phyloP scores from a whole-genome alignment of 1,140 invertebrate species.

The Bicyclus anynana region DNA sequence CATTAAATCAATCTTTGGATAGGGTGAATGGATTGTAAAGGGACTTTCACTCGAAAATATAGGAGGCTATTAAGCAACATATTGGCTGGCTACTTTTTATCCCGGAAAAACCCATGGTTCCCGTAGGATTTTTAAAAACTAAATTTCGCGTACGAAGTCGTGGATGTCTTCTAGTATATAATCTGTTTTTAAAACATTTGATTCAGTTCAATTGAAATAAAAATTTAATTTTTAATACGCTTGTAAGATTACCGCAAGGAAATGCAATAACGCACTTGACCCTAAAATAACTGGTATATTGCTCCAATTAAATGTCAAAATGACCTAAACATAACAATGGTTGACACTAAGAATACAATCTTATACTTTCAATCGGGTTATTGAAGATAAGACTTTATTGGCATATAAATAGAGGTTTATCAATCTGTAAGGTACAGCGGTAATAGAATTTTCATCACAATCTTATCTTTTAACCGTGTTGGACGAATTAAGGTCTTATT shows the following conservation, averaged over 20 bases:
- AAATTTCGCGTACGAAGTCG: no score
- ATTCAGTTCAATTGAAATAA: no score
- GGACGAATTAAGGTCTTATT: background rate
- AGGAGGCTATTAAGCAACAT: no score
- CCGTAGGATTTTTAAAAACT: no score
- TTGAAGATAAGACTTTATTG: conserved; percentile 12
- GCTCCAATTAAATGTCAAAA: conserved; percentile 27
- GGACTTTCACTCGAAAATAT: no score
- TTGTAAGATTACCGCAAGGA: conserved; percentile 25
- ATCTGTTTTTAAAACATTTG: no score
- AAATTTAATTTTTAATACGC: background rate
- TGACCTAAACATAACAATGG: conserved; percentile 32
- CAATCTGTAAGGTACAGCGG: background rate
- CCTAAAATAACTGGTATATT: conserved; percentile 27
- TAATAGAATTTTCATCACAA: conserved; percentile 13
- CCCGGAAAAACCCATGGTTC: no score
- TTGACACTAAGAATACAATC: conserved; percentile 6
- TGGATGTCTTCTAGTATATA: no score
- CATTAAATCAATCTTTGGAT: no score
- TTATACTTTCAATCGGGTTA: background rate
- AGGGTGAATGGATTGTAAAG: no score
- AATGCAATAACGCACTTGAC: conserved; percentile 36
- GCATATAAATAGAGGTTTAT: conserved; percentile 1
- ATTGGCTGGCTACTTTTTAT: no score
- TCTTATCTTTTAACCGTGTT: background rate